Evolutionary conservation across 30 jellyfish, hydroid and myxozoan species (phyloP), one percentile per base, ranked within the genome.

Genomic region (Mastigias papua): DNA sequence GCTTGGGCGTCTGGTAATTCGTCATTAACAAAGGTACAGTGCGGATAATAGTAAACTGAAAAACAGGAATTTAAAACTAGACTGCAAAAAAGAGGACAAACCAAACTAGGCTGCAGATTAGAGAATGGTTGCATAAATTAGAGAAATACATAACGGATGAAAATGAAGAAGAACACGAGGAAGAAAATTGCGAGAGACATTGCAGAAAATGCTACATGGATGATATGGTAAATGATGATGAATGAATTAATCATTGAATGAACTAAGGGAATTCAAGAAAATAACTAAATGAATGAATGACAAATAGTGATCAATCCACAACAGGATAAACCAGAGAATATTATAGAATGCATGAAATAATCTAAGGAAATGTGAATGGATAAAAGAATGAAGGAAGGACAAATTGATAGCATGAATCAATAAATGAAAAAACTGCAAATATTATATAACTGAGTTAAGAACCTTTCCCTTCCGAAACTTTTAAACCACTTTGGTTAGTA

Each of bases 31-130:
- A 86, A 69, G 21, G 85, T 69, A 58, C 98, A 92, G 54, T 80
- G 87, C 34, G 98, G 98, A 69, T 92, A 92, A 70, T 80, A 92
- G 34, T 76, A 88, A 0, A 90, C 98, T 92, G 61, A 29, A 86
- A 87, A 20, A 33, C 7, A 21, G 25, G 27, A 51, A 46, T n/a
- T n/a, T n/a, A n/a, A n/a, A n/a, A n/a, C n/a, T n/a, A n/a, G n/a
- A n/a, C n/a, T n/a, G n/a, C n/a, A n/a, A n/a, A n/a, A n/a, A n/a
- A n/a, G n/a, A n/a, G n/a, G n/a, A n/a, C n/a, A n/a, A n/a, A n/a
- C n/a, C n/a, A n/a, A n/a, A n/a, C n/a, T n/a, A n/a, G n/a, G n/a
- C n/a, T n/a, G n/a, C n/a, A n/a, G n/a, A n/a, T n/a, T n/a, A n/a
- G n/a, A n/a, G n/a, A 37, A 37, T 11, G 11, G 54, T 37, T 37